These are phyloP conservation scores for Phaethon lepturus DNA, from an alignment of 2,113 vertebrate species.

Conservation along the genomic window DNA sequence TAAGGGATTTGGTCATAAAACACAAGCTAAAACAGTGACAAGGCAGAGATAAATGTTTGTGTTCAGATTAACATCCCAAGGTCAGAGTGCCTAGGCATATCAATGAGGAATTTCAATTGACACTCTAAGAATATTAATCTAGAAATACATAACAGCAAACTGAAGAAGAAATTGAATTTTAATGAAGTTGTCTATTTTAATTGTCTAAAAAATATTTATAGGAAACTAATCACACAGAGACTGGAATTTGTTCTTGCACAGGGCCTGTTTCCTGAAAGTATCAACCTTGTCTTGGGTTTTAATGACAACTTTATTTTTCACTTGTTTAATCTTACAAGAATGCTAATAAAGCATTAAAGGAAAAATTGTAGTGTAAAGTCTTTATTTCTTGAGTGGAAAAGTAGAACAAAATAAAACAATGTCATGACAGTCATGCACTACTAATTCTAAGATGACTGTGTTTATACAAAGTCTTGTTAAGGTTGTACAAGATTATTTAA, in stretches of 20 bases:
- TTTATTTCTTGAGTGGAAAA: neutral
- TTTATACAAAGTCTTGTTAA: neutral
- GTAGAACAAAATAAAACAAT: neutral
- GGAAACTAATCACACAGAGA: neutral
- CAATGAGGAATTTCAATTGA: slow-evolving; percentile 75
- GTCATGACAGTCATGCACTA: neutral
- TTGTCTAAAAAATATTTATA: slow-evolving; percentile 60
- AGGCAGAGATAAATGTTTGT: slow-evolving; percentile 80
- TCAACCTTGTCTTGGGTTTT: neutral
- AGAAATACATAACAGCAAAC: slow-evolving; percentile 51
- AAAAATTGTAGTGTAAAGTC: neutral
- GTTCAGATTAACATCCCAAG: slow-evolving; percentile 80
- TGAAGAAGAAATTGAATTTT: slow-evolving; percentile 71
- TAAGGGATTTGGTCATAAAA: slow-evolving; percentile 74
- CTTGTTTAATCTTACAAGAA: neutral
- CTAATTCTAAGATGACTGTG: neutral
- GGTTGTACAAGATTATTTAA: neutral
- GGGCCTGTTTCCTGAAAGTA: neutral
- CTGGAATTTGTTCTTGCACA: neutral
- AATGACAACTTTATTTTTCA: neutral
- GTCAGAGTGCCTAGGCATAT: slow-evolving; percentile 79
- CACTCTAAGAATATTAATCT: slow-evolving; percentile 57
- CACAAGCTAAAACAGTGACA: slow-evolving; percentile 74
- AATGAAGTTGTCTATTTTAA: slow-evolving; percentile 76
- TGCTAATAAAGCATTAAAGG: neutral